Percentiles rank a stretch among this genome's conserved stretches.
Evolutionary conservation across 2,797 vertebrate genomes (phyloP).

Genomic region (Myiotriccus ornatus): DNA sequence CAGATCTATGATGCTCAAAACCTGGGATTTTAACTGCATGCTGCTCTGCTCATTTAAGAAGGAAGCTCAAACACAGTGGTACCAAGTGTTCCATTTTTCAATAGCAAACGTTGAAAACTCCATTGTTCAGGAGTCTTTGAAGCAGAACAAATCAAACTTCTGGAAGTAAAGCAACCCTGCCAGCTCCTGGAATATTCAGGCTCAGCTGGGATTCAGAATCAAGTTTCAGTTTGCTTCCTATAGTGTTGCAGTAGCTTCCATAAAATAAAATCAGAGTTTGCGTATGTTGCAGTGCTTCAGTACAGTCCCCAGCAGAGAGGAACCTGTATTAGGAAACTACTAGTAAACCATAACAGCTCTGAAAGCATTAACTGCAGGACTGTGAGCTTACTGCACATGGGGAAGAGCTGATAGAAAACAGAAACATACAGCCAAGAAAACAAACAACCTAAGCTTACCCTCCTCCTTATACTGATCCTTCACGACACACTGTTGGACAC

Average conservation of each 20-base stretch:
- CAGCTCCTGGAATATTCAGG: neutral
- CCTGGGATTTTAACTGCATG: neutral
- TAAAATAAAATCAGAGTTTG: neutral
- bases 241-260: neutral
- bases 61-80: neutral
- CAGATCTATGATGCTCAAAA: neutral
- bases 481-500: neutral
- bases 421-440: neutral
- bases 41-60: neutral
- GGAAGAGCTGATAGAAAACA: neutral
- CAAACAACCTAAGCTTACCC: neutral
- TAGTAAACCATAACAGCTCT: neutral
- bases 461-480: neutral
- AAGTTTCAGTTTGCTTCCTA: neutral
- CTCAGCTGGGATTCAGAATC: neutral
- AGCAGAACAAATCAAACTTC: constrained; percentile 1
- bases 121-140: constrained; percentile 8
- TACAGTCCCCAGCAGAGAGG: neutral
- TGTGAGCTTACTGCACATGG: neutral
- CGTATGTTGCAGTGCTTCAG: neutral
- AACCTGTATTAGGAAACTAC: neutral
- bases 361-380: neutral
- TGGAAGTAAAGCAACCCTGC: neutral
- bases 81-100: neutral
- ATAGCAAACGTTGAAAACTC: neutral